Conservation (phyloP, 2,888 invertebrate genomes). For the Anodontia alba region DNA sequence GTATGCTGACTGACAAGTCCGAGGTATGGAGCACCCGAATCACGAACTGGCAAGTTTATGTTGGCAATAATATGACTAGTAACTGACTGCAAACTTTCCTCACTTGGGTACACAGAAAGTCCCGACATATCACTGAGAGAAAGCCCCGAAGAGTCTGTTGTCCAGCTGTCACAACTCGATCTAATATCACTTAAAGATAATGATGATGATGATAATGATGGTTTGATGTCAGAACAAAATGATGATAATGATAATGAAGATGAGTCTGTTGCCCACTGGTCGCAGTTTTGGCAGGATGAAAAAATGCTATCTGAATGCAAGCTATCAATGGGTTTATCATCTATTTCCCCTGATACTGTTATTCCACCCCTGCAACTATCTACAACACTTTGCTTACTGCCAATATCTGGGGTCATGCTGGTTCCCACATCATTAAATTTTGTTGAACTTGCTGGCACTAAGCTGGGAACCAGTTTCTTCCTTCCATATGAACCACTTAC, state of each 20-base stretch:
- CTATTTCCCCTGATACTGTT: neutral
- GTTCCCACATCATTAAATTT: neutral
- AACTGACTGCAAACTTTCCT: neutral
- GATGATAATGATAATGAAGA: constrained; percentile 8
- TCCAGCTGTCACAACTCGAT: neutral
- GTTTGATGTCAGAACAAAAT: neutral
- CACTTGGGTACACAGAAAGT: neutral
- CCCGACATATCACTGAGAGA: neutral
- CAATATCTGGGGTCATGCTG: neutral
- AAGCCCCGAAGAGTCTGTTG: neutral
- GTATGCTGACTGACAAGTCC: neutral
- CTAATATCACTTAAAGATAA: constrained; percentile 14
- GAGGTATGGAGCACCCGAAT: constrained; percentile 9
- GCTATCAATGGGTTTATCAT: neutral
- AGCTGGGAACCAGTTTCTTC: too few relatives aligned
- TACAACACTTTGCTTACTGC: neutral
- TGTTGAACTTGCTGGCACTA: too few relatives aligned
- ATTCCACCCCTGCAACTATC: neutral
- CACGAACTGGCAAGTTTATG: neutral
- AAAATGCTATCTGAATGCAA: neutral
- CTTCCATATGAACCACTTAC: too few relatives aligned
- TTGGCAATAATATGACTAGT: constrained; percentile 7
- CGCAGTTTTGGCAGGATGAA: constrained; percentile 17
- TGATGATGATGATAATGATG: constrained; percentile 18
- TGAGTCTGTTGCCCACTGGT: neutral